A percentile compares a stretch with the other conserved stretches of the same genome.
Conservation (phyloP, 2,888 invertebrate genomes). For the Drosophila merina region DNA sequence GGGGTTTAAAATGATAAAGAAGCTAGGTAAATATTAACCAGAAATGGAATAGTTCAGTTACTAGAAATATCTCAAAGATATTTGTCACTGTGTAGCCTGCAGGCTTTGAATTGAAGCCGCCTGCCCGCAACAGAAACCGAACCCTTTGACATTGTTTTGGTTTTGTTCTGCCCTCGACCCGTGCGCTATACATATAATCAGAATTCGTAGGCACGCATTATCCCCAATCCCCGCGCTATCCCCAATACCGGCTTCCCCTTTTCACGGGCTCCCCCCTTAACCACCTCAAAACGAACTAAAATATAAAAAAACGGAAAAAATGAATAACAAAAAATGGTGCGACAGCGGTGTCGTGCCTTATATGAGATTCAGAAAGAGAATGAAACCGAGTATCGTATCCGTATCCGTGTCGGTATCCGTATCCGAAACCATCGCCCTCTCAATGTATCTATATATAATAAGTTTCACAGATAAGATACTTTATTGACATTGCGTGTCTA, state of each 20-base stretch:
- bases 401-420: conserved; percentile 55
- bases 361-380: conserved; percentile 41
- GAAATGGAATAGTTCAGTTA: no score
- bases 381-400: conserved; percentile 50
- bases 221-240: conserved; percentile 27
- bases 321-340: conserved; percentile 15
- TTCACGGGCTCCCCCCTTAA: conserved; percentile 10
- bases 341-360: conserved; percentile 50
- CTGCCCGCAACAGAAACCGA: conserved; percentile 52
- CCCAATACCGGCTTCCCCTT: background rate
- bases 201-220: conserved; percentile 79
- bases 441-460: conserved; percentile 6
- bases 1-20: no score
- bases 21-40: no score
- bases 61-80: no score
- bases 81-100: conserved; percentile 1
- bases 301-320: conserved; percentile 11
- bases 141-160: conserved; percentile 72
- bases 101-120: conserved; percentile 17
- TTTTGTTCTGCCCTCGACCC: conserved; percentile 40
- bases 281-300: conserved; percentile 4
- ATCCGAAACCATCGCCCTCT: conserved; percentile 65
- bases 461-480: conserved; percentile 72
- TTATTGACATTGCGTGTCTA: conserved; percentile 80
- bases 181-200: conserved; percentile 61